phyloP scores from a whole-genome alignment of 1,140 invertebrate species.

The Agrilus planipennis region DNA sequence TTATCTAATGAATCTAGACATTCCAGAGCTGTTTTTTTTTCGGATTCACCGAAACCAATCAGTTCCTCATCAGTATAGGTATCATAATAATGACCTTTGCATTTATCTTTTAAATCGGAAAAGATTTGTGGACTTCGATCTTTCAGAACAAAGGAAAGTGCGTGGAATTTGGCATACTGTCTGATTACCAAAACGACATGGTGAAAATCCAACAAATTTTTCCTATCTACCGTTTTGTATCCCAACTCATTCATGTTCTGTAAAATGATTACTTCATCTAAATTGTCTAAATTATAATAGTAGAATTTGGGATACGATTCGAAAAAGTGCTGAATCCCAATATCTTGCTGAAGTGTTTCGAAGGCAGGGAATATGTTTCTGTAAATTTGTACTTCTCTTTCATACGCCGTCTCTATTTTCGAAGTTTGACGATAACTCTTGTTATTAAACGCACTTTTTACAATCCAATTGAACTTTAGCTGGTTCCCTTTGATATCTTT shows the following conservation, averaged over 20 bases:
- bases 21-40: background rate
- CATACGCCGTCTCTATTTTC: slow-evolving; percentile 14
- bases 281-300: slow-evolving; percentile 18
- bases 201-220: slow-evolving; percentile 31
- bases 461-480: background rate
- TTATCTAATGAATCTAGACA: slow-evolving; percentile 7
- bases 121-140: slow-evolving; percentile 29
- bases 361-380: slow-evolving; percentile 19
- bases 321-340: slow-evolving; percentile 2
- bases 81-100: slow-evolving; percentile 1
- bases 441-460: slow-evolving; percentile 8
- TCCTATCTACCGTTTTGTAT: slow-evolving; percentile 37
- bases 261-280: slow-evolving; percentile 39
- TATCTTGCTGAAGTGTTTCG: slow-evolving; percentile 16
- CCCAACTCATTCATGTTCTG: slow-evolving; percentile 38
- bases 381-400: slow-evolving; percentile 23
- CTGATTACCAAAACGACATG: slow-evolving; percentile 36
- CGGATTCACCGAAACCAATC: background rate
- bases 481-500: slow-evolving; percentile 2
- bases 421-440: background rate
- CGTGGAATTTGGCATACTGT: slow-evolving; percentile 42
- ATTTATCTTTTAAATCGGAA: slow-evolving; percentile 4
- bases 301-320: slow-evolving; percentile 1
- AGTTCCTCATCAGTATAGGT: background rate
- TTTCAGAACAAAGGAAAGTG: slow-evolving; percentile 38